These are phyloP conservation scores for Synanthedon formicaeformis DNA, from an alignment of 2,888 invertebrate genomes.

Conservation along the genomic window DNA sequence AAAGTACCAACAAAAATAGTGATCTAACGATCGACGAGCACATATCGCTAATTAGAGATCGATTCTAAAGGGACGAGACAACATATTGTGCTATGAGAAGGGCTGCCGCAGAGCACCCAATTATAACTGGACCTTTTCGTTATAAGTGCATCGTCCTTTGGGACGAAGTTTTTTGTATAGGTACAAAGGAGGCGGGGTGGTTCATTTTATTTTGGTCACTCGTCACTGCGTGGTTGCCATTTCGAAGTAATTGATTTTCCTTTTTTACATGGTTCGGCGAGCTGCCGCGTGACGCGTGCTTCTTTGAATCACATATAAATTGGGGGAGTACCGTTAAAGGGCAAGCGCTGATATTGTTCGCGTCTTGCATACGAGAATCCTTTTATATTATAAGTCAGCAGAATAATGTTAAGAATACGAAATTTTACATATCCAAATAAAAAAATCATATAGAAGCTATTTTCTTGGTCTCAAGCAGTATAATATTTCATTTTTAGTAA, in stretches of 20 bases:
- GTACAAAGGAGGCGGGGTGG: conserved; percentile 11
- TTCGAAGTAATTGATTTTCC: conserved; percentile 64
- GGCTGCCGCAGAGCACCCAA: conserved; percentile 23
- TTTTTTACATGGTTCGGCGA: conserved; percentile 55
- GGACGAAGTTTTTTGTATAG: not conserved
- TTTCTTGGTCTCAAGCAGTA: no score
- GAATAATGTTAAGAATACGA: not conserved
- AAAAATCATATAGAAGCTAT: no score
- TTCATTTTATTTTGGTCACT: conserved; percentile 26
- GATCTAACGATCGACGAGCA: not conserved
- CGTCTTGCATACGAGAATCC: not conserved
- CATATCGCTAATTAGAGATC: conserved; percentile 46
- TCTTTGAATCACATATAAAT: conserved; percentile 23
- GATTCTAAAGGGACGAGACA: conserved; percentile 45
- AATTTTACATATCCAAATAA: not conserved
- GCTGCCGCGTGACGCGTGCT: conserved; percentile 40
- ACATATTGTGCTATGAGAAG: conserved; percentile 44
- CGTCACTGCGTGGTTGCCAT: conserved; percentile 37
- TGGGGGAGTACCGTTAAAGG: conserved; percentile 10
- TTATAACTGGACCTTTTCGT: conserved; percentile 16
- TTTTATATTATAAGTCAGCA: not conserved
- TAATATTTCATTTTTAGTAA: no score
- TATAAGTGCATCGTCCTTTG: conserved; percentile 11
- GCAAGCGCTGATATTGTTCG: not conserved
- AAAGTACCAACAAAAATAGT: not conserved